Conservation (phyloP, 1,140 invertebrate species). For the Zaprionus taronus region DNA sequence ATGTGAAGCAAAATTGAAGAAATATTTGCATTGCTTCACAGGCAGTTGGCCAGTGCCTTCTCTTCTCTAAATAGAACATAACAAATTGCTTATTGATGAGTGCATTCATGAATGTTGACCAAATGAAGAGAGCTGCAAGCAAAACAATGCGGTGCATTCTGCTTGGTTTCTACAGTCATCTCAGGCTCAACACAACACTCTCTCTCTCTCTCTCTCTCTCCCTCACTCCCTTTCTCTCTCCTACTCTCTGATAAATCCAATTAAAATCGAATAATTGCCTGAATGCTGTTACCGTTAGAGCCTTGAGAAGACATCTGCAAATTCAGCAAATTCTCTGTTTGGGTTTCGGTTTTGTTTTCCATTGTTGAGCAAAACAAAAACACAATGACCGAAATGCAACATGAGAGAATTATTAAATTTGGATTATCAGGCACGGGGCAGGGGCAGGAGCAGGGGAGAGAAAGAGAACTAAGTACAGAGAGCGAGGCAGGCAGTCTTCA, state of each 20-base stretch:
- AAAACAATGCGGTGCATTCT: neutral
- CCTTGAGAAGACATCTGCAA: neutral
- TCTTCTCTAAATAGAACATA: neutral
- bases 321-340: neutral
- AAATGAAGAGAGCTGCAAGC: neutral
- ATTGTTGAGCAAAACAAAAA: neutral
- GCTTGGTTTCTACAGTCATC: neutral
- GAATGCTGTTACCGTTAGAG: neutral
- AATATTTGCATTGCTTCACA: neutral
- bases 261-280: constrained; percentile 4
- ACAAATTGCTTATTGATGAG: constrained; percentile 2
- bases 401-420: neutral
- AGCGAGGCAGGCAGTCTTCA: neutral
- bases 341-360: neutral
- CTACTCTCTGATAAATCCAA: neutral
- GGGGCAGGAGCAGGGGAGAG: neutral
- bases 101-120: neutral
- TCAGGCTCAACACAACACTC: neutral
- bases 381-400: neutral
- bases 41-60: neutral
- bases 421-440: neutral
- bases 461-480: neutral
- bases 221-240: neutral
- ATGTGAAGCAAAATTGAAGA: neutral
- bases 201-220: neutral